phyloP scores from a whole-genome alignment of 2,888 invertebrate genomes.

The Entomobrya multifasciata region DNA sequence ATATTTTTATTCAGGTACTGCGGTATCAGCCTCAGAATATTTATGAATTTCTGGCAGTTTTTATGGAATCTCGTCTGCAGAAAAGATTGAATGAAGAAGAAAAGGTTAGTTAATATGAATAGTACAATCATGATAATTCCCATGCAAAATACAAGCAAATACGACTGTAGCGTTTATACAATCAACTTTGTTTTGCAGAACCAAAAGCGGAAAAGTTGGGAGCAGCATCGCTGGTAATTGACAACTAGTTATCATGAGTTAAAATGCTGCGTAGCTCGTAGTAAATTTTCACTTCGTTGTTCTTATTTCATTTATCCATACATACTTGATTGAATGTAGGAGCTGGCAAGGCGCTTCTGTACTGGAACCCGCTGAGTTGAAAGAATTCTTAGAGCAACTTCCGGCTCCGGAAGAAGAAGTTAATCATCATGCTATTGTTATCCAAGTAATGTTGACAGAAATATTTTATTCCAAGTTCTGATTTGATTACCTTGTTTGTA shows the following conservation, averaged over 20 bases:
- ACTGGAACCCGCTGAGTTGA: slow-evolving; percentile 66
- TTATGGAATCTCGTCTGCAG: slow-evolving; percentile 73
- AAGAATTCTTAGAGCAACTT: slow-evolving; percentile 69
- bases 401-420: slow-evolving; percentile 67
- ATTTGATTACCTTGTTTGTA: not conserved
- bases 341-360: slow-evolving; percentile 68
- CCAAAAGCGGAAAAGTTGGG: slow-evolving; percentile 50
- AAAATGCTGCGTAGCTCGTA: not conserved
- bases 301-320: not conserved
- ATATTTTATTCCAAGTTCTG: not conserved
- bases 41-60: slow-evolving; percentile 74
- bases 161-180: not conserved
- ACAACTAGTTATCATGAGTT: too few relatives aligned
- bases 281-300: not conserved
- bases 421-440: slow-evolving; percentile 59
- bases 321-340: not conserved
- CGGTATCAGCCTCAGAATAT: slow-evolving; percentile 76
- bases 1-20: slow-evolving; percentile 70
- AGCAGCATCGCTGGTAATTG: slow-evolving; percentile 43
- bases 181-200: not conserved
- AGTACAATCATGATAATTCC: not conserved
- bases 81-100: slow-evolving; percentile 48
- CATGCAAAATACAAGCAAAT: too few relatives aligned
- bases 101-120: slow-evolving; percentile 29
- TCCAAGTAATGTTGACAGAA: slow-evolving; percentile 62